Percentiles rank a stretch among this genome's conserved stretches.
These are phyloP conservation scores for Micromesistius poutassou DNA, from an alignment of 2,797 vertebrate genomes.

Conservation along the genomic window DNA sequence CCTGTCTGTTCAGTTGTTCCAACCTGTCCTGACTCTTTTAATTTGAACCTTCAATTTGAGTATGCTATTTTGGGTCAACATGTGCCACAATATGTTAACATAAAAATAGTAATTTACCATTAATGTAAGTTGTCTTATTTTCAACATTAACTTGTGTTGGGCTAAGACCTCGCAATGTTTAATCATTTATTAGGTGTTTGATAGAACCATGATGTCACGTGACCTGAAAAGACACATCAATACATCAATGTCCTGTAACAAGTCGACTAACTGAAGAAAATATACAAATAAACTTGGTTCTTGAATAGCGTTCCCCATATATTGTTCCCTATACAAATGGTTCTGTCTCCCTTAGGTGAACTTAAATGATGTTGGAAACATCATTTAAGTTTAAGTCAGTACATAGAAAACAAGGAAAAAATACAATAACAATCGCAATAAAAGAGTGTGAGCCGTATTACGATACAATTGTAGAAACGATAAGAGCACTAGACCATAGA, in stretches of 20 bases:
- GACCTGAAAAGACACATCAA: background rate
- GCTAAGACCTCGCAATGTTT: background rate
- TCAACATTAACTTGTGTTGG: background rate
- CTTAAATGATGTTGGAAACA: no score
- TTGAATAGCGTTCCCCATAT: background rate
- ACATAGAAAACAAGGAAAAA: background rate
- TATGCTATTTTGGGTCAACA: background rate
- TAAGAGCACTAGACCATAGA: background rate
- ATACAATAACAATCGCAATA: background rate
- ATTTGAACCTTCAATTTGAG: background rate
- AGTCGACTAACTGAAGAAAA: background rate
- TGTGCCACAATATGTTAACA: background rate
- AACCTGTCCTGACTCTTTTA: no score
- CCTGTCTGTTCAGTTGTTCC: no score
- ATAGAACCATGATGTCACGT: background rate
- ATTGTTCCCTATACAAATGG: no score
- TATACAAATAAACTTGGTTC: background rate
- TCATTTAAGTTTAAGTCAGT: no score
- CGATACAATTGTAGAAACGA: background rate
- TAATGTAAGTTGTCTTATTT: background rate
- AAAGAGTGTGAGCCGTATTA: background rate
- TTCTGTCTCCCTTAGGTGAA: background rate
- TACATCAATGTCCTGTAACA: background rate
- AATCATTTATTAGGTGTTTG: background rate
- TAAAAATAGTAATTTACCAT: background rate